Base-by-base conservation (phyloP, 2,113 vertebrate species). In the Asarcornis scutulata region DNA sequence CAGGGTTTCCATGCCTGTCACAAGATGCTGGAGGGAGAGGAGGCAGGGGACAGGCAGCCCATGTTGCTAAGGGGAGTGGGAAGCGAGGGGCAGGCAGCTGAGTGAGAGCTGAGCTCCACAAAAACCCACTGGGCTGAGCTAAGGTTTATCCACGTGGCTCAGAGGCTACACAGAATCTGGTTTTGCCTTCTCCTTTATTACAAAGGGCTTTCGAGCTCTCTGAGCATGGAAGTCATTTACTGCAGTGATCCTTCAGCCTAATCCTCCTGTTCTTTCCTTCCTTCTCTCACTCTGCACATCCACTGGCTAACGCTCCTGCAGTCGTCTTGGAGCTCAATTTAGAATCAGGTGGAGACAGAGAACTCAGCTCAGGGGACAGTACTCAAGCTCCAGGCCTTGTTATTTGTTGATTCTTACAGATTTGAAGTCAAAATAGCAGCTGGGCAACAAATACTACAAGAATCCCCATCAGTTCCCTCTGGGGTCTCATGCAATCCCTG, bases 1-100 rank as follows among this genome's bases (percentile, higher is more conserved):
- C 36, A 0, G 84, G 74, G 86, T 80, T 62, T 81, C 29, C 59
- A 93, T 79, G 81, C 22, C 50, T 83, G 73, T 93, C 95, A 68
- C 71, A 82, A 50, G 66, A 58, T 34, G 9, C 0, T 18, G 42
- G 59, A 58, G 73, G 25, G 38, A 85, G 26, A 69, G 72, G 44
- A 66, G 73, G 56, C 63, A 63, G 83, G 81, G 79, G 63, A 88
- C 74, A 86, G 52, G 59, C 90, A 72, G 40, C 59, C 3, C 36
- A 11, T 58, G 32, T 11, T 92, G 86, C 55, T n/a, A 40, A 55
- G 63, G 25, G 58, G 56, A 40, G 58, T 2, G 5, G 11, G 17
- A 38, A n/a, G 34, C 0, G 0, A 59, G 25, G 9, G 22, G n/a
- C 40, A 42, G 26, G 68, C 56, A 56, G 80, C 66, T 77, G 52